These are phyloP conservation scores for Rhadina sibilatrix DNA, from an alignment of 2,113 vertebrate genomes.

Conservation along the genomic window DNA sequence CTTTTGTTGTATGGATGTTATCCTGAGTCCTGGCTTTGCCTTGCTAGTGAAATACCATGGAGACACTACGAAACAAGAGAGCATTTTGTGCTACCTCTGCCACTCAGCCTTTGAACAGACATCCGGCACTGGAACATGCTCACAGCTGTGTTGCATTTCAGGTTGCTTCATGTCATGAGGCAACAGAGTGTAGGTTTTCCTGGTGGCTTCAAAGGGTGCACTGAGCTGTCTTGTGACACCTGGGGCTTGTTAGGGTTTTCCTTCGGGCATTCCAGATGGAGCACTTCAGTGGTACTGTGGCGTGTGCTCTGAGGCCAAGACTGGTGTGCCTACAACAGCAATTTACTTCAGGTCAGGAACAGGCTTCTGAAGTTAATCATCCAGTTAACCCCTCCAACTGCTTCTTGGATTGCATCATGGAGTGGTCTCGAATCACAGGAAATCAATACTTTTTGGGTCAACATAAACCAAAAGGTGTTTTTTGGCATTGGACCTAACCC, in stretches of 20 bases:
- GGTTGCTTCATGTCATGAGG: background rate
- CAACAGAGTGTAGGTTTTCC: background rate
- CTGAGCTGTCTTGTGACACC: background rate
- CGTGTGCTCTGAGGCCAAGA: background rate
- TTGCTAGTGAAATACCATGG: background rate
- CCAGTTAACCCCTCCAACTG: constrained; percentile 8
- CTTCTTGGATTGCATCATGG: constrained; percentile 5
- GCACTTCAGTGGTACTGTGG: background rate
- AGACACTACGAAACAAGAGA: background rate
- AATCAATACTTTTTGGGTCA: background rate
- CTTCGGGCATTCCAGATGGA: background rate
- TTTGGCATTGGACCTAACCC: background rate
- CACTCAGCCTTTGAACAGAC: background rate
- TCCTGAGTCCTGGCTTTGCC: background rate
- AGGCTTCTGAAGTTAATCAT: constrained; percentile 11
- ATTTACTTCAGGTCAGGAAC: constrained; percentile 1
- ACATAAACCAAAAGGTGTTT: background rate
- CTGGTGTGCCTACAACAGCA: background rate
- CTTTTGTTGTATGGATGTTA: background rate
- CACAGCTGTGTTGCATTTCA: constrained; percentile 30
- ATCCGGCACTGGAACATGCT: background rate
- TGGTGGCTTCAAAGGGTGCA: constrained; percentile 15
- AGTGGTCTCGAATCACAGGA: background rate
- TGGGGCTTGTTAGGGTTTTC: constrained; percentile 36
- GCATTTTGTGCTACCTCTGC: background rate